Percentiles rank a stretch among this genome's conserved stretches.
These are phyloP conservation scores for Coelopa pilipes DNA, from an alignment of 2,888 invertebrate genomes.

Conservation along the genomic window DNA sequence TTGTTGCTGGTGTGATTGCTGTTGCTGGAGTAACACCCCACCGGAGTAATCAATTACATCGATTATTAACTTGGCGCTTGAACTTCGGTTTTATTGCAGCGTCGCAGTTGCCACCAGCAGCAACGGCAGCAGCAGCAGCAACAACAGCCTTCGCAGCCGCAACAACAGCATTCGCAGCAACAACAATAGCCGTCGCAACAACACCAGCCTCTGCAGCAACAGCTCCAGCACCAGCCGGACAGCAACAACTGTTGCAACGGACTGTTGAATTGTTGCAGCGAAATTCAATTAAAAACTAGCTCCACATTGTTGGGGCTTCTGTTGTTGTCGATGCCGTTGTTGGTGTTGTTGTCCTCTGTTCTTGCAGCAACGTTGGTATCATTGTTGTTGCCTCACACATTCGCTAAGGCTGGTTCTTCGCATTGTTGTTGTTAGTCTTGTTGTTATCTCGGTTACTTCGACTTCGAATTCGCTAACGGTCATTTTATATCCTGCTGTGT, in stretches of 20 bases:
- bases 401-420: neutral
- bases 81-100: neutral
- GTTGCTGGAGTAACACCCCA: constrained; percentile 12
- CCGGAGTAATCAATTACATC: constrained; percentile 10
- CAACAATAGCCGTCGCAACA: neutral
- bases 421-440: neutral
- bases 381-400: constrained; percentile 15
- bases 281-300: constrained; percentile 57
- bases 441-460: neutral
- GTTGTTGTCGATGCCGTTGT: constrained; percentile 26
- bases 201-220: neutral
- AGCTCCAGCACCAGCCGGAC: neutral
- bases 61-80: constrained; percentile 21
- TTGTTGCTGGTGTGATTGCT: neutral
- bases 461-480: constrained; percentile 17
- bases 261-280: constrained; percentile 49
- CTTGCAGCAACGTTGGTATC: constrained; percentile 12
- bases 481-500: too few relatives aligned
- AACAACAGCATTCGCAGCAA: neutral
- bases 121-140: neutral
- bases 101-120: neutral
- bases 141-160: neutral
- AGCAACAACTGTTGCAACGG: constrained; percentile 23
- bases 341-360: constrained; percentile 10
- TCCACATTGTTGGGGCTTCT: constrained; percentile 40